These are phyloP conservation scores for Lithophane socia DNA, from an alignment of 2,888 invertebrate genomes.

Conservation along the genomic window DNA sequence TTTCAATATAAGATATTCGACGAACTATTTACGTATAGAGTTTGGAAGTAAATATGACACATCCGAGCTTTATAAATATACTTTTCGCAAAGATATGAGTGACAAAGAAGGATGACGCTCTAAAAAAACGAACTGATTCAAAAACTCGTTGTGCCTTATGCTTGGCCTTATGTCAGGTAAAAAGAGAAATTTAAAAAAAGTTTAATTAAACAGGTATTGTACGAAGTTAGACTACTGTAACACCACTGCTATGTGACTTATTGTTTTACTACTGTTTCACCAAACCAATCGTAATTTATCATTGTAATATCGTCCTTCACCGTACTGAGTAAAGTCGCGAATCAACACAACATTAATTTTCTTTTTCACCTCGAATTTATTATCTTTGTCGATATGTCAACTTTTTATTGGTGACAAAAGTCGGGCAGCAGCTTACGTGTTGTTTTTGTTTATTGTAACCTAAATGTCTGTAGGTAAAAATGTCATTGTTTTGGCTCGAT, in stretches of 20 bases:
- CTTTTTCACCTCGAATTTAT: conserved; percentile 10
- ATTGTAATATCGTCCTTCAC: conserved; percentile 28
- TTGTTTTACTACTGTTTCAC: conserved; percentile 32
- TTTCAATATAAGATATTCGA: too few relatives aligned
- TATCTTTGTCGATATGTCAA: conserved; percentile 46
- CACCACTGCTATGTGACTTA: conserved; percentile 5
- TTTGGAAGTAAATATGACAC: neutral
- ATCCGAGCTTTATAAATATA: neutral
- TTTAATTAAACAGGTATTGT: neutral
- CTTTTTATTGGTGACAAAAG: conserved; percentile 31
- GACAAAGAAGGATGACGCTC: neutral
- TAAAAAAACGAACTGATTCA: neutral
- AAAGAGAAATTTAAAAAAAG: neutral
- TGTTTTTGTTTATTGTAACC: conserved; percentile 1
- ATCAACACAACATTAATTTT: conserved; percentile 8
- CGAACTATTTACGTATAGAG: neutral
- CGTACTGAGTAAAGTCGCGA: conserved; percentile 27
- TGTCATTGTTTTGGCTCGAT: neutral
- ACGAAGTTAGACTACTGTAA: conserved; percentile 19
- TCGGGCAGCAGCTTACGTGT: conserved; percentile 15
- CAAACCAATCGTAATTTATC: conserved; percentile 15
- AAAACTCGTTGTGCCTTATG: neutral
- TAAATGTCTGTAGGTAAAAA: neutral
- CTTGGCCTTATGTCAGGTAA: too few relatives aligned
- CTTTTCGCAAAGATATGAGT: neutral